Conservation (phyloP, 2,113 vertebrate genomes). For the Acrocephalus arundinaceus region DNA sequence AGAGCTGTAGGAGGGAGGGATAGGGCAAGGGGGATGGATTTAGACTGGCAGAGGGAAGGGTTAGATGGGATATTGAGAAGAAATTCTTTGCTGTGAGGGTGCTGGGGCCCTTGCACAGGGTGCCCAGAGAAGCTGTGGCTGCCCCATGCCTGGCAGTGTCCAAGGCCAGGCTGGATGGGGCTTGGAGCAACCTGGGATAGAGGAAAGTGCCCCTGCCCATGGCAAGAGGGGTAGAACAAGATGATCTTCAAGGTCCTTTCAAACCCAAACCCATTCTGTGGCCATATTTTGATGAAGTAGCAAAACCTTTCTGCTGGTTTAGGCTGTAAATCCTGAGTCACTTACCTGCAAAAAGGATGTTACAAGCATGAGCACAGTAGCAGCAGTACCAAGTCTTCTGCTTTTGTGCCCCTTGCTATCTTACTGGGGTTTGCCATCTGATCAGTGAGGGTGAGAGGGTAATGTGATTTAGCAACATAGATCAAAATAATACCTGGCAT, state of each 20-base stretch:
- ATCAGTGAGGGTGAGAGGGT: neutral
- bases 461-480: neutral
- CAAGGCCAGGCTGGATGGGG: neutral
- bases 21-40: neutral
- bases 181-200: neutral
- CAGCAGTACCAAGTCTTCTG: neutral
- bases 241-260: neutral
- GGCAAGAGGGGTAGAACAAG: neutral
- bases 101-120: fast-evolving
- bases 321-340: neutral
- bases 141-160: neutral
- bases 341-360: neutral
- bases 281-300: neutral
- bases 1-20: neutral
- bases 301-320: neutral
- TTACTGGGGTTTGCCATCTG: neutral
- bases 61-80: neutral
- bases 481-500: neutral
- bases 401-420: neutral
- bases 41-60: neutral
- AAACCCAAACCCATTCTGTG: neutral
- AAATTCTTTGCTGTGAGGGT: neutral
- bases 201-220: neutral
- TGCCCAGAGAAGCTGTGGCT: neutral
- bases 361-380: neutral